Percentiles rank a stretch among this genome's conserved stretches.
These are phyloP conservation scores for Helicorthomorpha holstii DNA, from an alignment of 1,140 invertebrate species.

Conservation along the genomic window DNA sequence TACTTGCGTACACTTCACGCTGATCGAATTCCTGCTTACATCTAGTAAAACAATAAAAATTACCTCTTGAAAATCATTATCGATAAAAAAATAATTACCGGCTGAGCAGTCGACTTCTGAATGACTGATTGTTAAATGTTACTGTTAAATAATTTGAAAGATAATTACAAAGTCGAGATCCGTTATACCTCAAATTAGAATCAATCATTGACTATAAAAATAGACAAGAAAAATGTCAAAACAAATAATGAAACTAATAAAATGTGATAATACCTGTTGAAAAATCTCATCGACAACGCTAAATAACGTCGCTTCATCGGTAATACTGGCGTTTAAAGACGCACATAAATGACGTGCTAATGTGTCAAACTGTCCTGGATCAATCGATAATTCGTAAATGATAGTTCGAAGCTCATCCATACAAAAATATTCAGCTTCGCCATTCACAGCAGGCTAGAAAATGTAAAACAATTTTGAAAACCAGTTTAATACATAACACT, in stretches of 20 bases:
- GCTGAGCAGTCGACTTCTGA: not conserved
- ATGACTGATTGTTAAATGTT: not conserved
- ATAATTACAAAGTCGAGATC: not conserved
- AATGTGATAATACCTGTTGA: not conserved
- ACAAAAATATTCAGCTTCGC: not conserved
- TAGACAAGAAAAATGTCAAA: not conserved
- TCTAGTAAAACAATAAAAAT: not conserved
- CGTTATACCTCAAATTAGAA: not conserved
- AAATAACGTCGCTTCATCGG: not conserved
- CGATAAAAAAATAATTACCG: not conserved
- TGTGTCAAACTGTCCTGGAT: slow-evolving; percentile 2
- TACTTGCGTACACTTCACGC: not conserved
- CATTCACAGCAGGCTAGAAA: not conserved
- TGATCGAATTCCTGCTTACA: not conserved
- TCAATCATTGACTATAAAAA: not conserved
- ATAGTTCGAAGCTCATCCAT: not conserved
- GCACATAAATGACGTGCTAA: not conserved
- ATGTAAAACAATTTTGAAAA: too few relatives aligned
- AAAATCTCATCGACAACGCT: not conserved
- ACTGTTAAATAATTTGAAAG: not conserved
- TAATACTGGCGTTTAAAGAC: not conserved
- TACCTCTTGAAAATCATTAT: too few relatives aligned
- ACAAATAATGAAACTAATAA: not conserved
- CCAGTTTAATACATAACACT: too few relatives aligned
- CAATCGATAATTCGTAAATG: not conserved